phyloP scores from a whole-genome alignment of 2,113 vertebrate genomes.

The Saccopteryx leptura region DNA sequence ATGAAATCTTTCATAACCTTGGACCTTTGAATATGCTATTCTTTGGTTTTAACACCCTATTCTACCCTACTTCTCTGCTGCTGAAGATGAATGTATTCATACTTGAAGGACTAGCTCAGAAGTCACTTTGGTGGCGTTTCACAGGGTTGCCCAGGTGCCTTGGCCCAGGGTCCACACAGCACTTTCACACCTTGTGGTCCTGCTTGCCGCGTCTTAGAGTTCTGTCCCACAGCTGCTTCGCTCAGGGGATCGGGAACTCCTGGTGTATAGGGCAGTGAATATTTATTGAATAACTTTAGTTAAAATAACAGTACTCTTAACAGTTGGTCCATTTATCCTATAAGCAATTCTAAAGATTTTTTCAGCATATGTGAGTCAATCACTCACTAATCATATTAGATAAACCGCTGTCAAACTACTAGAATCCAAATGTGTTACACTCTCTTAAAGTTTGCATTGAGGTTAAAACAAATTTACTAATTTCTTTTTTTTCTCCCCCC shows the following conservation, averaged over 20 bases:
- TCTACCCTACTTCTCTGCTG: not conserved
- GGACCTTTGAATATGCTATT: not conserved
- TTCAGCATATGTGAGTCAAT: not conserved
- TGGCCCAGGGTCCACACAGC: not conserved
- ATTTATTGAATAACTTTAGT: slow-evolving; percentile 41
- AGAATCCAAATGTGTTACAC: not conserved
- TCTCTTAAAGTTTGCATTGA: not conserved
- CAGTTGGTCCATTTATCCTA: not conserved
- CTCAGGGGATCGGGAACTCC: not conserved
- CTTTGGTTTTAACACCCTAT: not conserved
- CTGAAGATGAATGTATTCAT: not conserved
- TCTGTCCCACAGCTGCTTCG: not conserved
- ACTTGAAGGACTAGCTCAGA: slow-evolving; percentile 24
- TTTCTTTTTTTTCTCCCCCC: not conserved
- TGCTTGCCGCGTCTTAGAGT: not conserved
- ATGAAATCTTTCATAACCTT: not conserved
- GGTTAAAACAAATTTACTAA: slow-evolving; percentile 26
- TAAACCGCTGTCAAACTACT: not conserved
- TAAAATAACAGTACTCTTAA: slow-evolving; percentile 2
- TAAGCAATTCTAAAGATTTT: slow-evolving; percentile 17
- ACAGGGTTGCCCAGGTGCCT: not conserved
- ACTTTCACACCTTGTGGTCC: not conserved
- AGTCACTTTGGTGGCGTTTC: not conserved
- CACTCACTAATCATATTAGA: not conserved
- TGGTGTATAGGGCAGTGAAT: slow-evolving; percentile 17